Evolutionary conservation across 23 tunicate genomes (phyloP).

Genomic region (Aplidium turbinatum): DNA sequence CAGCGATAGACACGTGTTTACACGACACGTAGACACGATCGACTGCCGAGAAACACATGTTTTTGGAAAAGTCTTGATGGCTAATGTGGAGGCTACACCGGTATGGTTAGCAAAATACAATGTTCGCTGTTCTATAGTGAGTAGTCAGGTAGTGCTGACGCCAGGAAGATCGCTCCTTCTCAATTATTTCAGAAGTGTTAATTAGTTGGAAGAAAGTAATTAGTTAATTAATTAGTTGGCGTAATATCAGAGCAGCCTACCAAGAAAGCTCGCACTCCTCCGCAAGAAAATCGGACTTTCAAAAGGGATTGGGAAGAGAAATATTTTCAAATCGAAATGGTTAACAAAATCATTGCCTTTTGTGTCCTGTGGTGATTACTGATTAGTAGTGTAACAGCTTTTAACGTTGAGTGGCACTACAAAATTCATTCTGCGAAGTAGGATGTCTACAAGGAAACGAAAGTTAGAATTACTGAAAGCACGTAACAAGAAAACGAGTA

Average conservation of each 20-base stretch:
- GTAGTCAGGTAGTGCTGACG: too few relatives aligned
- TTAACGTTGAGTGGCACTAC: constrained; percentile 19
- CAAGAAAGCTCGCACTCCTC: neutral
- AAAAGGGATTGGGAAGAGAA: neutral
- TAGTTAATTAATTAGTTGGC: too few relatives aligned
- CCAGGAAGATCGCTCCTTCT: too few relatives aligned
- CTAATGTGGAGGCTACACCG: too few relatives aligned
- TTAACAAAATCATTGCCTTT: neutral
- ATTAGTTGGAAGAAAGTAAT: too few relatives aligned
- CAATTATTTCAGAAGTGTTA: too few relatives aligned
- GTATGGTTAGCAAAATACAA: too few relatives aligned
- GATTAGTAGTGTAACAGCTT: neutral
- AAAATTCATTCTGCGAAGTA: constrained; percentile 4
- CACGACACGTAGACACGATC: too few relatives aligned
- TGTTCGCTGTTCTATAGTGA: too few relatives aligned
- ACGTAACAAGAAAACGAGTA: neutral
- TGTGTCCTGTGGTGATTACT: neutral
- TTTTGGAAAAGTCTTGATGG: too few relatives aligned
- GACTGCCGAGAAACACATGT: too few relatives aligned
- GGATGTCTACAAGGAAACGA: constrained; percentile 4
- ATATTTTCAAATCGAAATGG: neutral
- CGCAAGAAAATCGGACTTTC: neutral
- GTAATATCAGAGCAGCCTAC: neutral
- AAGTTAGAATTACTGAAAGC: neutral
- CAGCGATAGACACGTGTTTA: too few relatives aligned